These are phyloP conservation scores for Tachysurus vachellii DNA, from an alignment of 2,113 vertebrate species.

Conservation along the genomic window DNA sequence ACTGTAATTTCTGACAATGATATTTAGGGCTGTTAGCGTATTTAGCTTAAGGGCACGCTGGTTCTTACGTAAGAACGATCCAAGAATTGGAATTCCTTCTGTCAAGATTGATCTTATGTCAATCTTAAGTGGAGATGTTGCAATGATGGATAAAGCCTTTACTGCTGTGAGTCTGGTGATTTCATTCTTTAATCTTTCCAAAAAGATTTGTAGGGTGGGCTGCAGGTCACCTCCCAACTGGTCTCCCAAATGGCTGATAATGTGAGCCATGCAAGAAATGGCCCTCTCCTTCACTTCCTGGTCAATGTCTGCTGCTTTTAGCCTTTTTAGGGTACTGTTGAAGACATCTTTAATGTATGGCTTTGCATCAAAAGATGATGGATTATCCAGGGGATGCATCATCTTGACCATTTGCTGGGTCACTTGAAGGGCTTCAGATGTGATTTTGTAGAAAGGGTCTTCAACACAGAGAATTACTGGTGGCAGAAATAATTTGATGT, in stretches of 20 bases:
- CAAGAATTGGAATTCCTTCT: slow-evolving; percentile 82
- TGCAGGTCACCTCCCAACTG: slow-evolving; percentile 78
- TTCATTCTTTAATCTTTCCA: slow-evolving; percentile 90
- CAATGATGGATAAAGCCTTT: slow-evolving; percentile 80
- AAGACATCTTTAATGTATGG: slow-evolving; percentile 82
- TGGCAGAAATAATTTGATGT: slow-evolving; percentile 81
- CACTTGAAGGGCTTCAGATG: slow-evolving; percentile 85
- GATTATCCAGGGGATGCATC: slow-evolving; percentile 78
- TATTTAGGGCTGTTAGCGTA: slow-evolving; percentile 79
- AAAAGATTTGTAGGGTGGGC: slow-evolving; percentile 81
- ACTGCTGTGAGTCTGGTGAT: slow-evolving; percentile 88
- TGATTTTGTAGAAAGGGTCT: slow-evolving; percentile 91
- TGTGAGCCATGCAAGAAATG: slow-evolving; percentile 88
- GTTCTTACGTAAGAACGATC: slow-evolving; percentile 89
- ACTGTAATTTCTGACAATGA: slow-evolving; percentile 81
- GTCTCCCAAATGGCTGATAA: slow-evolving; percentile 84
- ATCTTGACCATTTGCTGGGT: slow-evolving; percentile 83
- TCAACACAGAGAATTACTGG: slow-evolving; percentile 81
- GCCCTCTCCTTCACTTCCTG: slow-evolving; percentile 96
- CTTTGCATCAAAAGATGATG: slow-evolving; percentile 73
- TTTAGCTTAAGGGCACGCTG: slow-evolving; percentile 84
- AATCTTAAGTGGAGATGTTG: slow-evolving; percentile 79
- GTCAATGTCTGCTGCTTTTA: slow-evolving; percentile 91
- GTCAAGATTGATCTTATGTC: slow-evolving; percentile 81
- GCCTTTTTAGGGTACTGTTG: slow-evolving; percentile 76